A percentile compares a stretch with the other conserved stretches of the same genome.
Evolutionary conservation across 2,888 invertebrate species (phyloP).

Genomic region (Netelia inedita): DNA sequence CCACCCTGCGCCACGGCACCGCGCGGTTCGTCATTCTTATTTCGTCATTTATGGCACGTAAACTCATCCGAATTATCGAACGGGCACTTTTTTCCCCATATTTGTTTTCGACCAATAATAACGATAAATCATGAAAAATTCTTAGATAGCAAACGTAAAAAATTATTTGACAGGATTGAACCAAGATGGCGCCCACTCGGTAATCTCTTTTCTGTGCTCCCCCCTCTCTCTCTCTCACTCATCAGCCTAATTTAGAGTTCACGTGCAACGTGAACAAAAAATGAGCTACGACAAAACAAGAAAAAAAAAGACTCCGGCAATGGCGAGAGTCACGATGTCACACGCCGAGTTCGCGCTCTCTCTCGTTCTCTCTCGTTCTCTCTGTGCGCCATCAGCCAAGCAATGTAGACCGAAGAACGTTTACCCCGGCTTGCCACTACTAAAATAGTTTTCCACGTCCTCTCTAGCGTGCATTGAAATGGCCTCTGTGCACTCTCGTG

Average conservation of each 20-base stretch:
- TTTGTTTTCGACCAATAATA: not conserved
- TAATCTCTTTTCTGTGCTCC: conserved; percentile 3
- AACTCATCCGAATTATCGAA: not conserved
- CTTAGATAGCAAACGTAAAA: not conserved
- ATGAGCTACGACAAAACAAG: not conserved
- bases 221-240: conserved; percentile 14
- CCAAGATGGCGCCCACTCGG: not conserved
- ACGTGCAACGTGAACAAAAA: conserved; percentile 7
- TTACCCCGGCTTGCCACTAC: conserved; percentile 63
- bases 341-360: conserved; percentile 57
- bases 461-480: conserved; percentile 27
- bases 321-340: conserved; percentile 60
- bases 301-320: conserved; percentile 25
- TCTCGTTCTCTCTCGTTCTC: not conserved
- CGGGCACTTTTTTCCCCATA: not conserved
- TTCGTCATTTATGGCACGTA: not conserved
- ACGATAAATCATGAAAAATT: not conserved
- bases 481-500: conserved; percentile 15
- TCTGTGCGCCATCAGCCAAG: conserved; percentile 8
- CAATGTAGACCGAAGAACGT: conserved; percentile 50
- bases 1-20: conserved; percentile 12
- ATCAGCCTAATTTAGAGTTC: conserved; percentile 44
- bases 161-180: not conserved
- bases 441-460: conserved; percentile 64
- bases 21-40: not conserved